Evolutionary conservation across 2,113 vertebrate species (phyloP), one percentile per base, ranked within the genome.

Genomic region (Mugil cephalus): DNA sequence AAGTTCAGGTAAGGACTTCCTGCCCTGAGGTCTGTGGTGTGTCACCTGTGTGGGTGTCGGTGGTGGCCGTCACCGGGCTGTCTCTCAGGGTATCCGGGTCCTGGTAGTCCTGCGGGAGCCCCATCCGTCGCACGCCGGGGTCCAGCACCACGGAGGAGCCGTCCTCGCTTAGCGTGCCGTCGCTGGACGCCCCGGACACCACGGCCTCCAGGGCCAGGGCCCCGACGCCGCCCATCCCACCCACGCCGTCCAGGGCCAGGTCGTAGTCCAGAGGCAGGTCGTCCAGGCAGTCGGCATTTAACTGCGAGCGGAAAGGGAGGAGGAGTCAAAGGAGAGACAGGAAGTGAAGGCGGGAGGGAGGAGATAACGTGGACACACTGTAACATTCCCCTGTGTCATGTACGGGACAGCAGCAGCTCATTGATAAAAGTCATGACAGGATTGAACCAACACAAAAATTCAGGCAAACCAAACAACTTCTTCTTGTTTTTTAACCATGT

Each of bases 261-360:
- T 91, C 89, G 18, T 93, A 93, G 82, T 93, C 92, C 72, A 91
- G 69, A 1, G 92, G 84, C 15, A 93, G 74, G 65, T 92, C 89
- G 0, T 92, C 90, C 77, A 93, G 85, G n/a, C 89, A 91, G 56
- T 93, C 91, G 0, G 90, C 87, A 6, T 93, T 93, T n/a, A 93
- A 75, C 91, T 93, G 81, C n/a, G 7, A 40, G 54, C 0, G 12
- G 18, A 14, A 21, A n/a, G n/a, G n/a, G n/a, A n/a, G n/a, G n/a
- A n/a, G n/a, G n/a, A n/a, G n/a, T n/a, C n/a, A n/a, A n/a, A 52
- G 0, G n/a, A 15, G 42, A 24, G 39, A 46, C 6, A 38, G 40
- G 34, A 46, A 0, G 30, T 3, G 43, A n/a, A n/a, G n/a, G n/a
- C n/a, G n/a, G n/a, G n/a, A n/a, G n/a, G n/a, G n/a, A n/a, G n/a